A percentile compares a stretch with the other conserved stretches of the same genome.
phyloP scores from a whole-genome alignment of 1,140 invertebrate species.

The Lepidurus arcticus region DNA sequence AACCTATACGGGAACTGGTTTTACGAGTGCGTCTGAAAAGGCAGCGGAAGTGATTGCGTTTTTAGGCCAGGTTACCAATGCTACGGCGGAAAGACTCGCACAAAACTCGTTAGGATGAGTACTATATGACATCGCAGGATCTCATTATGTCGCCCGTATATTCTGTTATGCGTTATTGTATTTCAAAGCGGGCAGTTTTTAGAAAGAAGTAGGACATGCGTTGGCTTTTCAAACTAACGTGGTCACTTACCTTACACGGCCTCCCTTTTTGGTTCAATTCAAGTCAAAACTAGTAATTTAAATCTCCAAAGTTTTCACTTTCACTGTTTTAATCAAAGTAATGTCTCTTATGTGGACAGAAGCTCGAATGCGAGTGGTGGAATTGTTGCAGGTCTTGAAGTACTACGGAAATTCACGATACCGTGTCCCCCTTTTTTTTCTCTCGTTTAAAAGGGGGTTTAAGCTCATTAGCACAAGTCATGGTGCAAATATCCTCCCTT shows the following conservation, averaged over 20 bases:
- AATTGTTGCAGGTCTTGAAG: background rate
- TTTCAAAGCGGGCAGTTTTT: background rate
- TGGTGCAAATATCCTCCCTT: conserved; percentile 1
- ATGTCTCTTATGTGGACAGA: background rate
- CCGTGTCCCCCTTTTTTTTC: background rate
- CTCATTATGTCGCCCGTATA: background rate
- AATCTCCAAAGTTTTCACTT: background rate
- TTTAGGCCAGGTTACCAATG: too few species aligned
- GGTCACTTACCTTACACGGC: background rate
- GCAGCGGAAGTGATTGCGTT: background rate
- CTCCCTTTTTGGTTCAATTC: background rate
- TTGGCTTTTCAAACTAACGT: background rate
- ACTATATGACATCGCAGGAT: background rate
- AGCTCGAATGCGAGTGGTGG: background rate
- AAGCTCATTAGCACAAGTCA: background rate
- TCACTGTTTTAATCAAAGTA: background rate
- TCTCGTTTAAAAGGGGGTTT: background rate
- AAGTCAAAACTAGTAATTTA: background rate
- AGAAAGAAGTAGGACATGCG: background rate
- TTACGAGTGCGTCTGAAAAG: background rate
- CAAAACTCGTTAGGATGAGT: background rate
- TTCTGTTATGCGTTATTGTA: background rate
- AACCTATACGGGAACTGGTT: background rate
- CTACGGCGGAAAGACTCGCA: too few species aligned
- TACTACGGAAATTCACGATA: conserved; percentile 16